Base-by-base conservation (phyloP, 2,888 invertebrate genomes). In the Anorthoa munda region DNA sequence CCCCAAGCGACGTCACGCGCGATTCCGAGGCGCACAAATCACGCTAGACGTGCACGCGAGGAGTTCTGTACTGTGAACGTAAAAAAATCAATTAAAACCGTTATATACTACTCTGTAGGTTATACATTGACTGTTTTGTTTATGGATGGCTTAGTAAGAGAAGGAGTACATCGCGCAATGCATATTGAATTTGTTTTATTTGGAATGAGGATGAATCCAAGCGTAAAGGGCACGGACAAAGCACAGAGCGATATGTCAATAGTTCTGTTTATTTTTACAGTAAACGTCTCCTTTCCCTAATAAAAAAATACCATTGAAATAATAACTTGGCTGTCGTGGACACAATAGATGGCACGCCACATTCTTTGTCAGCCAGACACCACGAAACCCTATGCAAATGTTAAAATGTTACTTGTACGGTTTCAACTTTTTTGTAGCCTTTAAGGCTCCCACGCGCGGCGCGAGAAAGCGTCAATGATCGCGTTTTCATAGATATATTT, bases 21-120 rank as follows among this genome's bases (percentile, higher is more conserved):
- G 91, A 93, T 93, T 92, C 91, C 91, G 90, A 91, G 90, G 90
- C 90, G 89, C 92, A 94, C 95, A 94, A 95, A 96, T 95, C 96
- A 96, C 96, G 95, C 95, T 90, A 95, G 89, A 89, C 86, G 79
- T 88, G 87, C 95, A 95, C 95, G 95, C 95, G 91, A 95, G 87
- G 90, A 68, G 76, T 83, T 68, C 87, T 63, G 61, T 90, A 93
- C 92, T 79, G 86, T 73, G 83, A 82, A 88, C 87, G 82, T 78
- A 72, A 84, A 81, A 87, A 85, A 87, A 89, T 73, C 88, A 87
- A 88, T 89, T 89, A 86, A 74, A 85, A 69, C 15, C 50, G 66
- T 66, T 75, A 66, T 72, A 48, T 26, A 67, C 80, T 77, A 72
- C 53, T 63, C 45, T 72, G 64, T 66, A 9, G 2, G 11, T 0